Evolutionary conservation across 2,888 invertebrate genomes (phyloP).

Genomic region (Priocnemis perturbator): DNA sequence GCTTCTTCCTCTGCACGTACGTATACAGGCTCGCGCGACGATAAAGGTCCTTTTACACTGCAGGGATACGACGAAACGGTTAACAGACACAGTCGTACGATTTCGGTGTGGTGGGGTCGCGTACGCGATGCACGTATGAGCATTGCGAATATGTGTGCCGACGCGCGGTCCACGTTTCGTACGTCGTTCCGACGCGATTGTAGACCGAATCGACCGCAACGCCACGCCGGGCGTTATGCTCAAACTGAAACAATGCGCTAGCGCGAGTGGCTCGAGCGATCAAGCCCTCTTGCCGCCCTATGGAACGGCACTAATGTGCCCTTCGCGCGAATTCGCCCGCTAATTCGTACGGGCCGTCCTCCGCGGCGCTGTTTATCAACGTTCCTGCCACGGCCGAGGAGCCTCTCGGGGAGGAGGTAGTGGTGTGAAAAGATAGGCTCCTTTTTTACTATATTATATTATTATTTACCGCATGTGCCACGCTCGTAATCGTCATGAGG

Average conservation of each 20-base stretch:
- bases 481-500: too few species aligned
- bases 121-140: neutral
- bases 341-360: constrained; percentile 22
- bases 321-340: constrained; percentile 32
- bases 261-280: constrained; percentile 33
- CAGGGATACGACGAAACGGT: constrained; percentile 29
- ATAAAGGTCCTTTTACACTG: constrained; percentile 21
- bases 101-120: neutral
- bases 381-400: too few species aligned
- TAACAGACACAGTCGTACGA: constrained; percentile 1
- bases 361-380: constrained; percentile 8
- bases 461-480: too few species aligned
- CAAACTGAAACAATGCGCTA: constrained; percentile 30
- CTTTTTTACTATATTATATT: too few species aligned
- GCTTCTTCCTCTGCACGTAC: neutral
- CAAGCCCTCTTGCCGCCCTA: constrained; percentile 25
- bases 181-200: constrained; percentile 44
- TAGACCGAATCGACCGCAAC: constrained; percentile 51
- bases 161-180: constrained; percentile 17
- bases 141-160: neutral
- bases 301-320: constrained; percentile 33
- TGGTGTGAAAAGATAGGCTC: too few species aligned
- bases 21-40: neutral
- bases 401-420: too few species aligned
- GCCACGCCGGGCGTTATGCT: constrained; percentile 40